Evolutionary conservation across 2,888 invertebrate genomes (phyloP), one percentile per base, ranked within the genome.

Genomic region (Argyresthia goedartella): DNA sequence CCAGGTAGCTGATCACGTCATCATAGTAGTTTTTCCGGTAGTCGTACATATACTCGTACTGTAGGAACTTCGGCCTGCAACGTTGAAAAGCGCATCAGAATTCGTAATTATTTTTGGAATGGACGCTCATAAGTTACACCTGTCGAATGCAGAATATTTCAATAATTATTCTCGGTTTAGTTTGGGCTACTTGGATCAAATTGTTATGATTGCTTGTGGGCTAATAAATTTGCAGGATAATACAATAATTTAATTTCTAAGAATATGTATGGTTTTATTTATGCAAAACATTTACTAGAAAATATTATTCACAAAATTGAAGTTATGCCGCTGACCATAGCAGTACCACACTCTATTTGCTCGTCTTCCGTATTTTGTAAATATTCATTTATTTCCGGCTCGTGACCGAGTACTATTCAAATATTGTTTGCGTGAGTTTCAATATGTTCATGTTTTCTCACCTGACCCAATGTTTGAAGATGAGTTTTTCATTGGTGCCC

Each of bases 1-100:
- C 92, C 78, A 95, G 77, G 81, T 92, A 95, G 67, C 92, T 91
- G 74, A 95, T 93, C 55, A 94, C 91, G 71, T 95, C 95, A 70
- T 95, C 91, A 78, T 95, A 95, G 75, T 95, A 95, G 81, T 93
- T 95, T 76, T 91, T 90, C 81, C 92, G 91, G 84, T 95, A 95
- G 75, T 95, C 92, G 81, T 92, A 93, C 74, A 94, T 87, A 74
- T 95, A 95, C 69, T 88, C 90, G 86, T 95, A 95, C 70, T 93
- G 93, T 45, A 93, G 90, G 80, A 92, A 92, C 71, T 91, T 91
- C 15, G 95, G 95, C 73, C 92, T 92, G 85, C 15, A 79, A 84
- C 48, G 34, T 14, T 11, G 13, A 15, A 14, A 48, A 36, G 36
- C 14, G 14, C 42, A 46, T 54, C 9, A 55, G 52, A 15, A 43